A percentile compares a stretch with the other conserved stretches of the same genome.
These are phyloP conservation scores for Rhinichthys klamathensis DNA, from an alignment of 2,113 vertebrate genomes.

Conservation along the genomic window DNA sequence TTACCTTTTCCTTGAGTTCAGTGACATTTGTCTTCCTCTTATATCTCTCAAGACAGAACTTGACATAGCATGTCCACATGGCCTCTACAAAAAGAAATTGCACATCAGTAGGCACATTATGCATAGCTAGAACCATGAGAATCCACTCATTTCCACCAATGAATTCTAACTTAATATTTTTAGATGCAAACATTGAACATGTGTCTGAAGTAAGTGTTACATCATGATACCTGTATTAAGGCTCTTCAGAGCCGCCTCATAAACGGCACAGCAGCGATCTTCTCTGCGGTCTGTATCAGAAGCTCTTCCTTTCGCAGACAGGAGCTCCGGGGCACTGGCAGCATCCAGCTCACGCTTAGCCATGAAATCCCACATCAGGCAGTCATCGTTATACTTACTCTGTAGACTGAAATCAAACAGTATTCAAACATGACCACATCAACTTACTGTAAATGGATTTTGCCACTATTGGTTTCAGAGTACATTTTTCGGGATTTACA, in stretches of 20 bases:
- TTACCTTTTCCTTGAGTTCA: conserved; percentile 85
- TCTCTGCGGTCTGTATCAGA: conserved; percentile 78
- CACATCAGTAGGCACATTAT: background rate
- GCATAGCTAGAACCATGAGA: background rate
- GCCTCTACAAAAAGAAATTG: conserved; percentile 73
- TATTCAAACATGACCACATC: background rate
- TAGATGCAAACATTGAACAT: background rate
- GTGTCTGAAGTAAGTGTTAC: background rate
- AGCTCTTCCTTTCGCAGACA: conserved; percentile 77
- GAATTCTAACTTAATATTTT: background rate
- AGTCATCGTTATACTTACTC: conserved; percentile 77
- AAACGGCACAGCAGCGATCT: conserved; percentile 85
- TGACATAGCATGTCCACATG: conserved; percentile 91
- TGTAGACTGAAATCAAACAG: conserved; percentile 79
- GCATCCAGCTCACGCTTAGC: conserved; percentile 85
- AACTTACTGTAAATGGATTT: background rate
- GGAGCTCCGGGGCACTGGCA: conserved; percentile 63
- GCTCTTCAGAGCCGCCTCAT: conserved; percentile 85
- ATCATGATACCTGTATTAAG: conserved; percentile 79
- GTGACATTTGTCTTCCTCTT: conserved; percentile 88
- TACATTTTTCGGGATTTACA: background rate
- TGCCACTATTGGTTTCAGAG: background rate
- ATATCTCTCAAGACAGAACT: conserved; percentile 86
- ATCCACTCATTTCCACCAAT: background rate
- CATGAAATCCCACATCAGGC: conserved; percentile 90